Evolutionary conservation across 2,888 invertebrate species (phyloP).

Genomic region (Thymelicus acteon): DNA sequence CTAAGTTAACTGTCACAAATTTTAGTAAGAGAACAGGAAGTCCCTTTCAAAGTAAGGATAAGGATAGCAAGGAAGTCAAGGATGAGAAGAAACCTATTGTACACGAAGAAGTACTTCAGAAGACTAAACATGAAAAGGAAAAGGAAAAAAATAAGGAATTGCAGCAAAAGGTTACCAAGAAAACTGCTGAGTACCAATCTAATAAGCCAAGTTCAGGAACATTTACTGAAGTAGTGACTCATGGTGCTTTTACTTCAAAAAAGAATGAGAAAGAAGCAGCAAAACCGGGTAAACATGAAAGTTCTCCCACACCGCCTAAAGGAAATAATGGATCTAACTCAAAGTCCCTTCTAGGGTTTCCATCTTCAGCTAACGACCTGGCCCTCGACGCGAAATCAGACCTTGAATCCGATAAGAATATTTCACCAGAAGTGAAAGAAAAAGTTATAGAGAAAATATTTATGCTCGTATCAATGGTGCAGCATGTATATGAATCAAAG

Average conservation of each 20-base stretch:
- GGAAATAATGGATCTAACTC: slow-evolving; percentile 57
- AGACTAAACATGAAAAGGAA: slow-evolving; percentile 66
- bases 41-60: slow-evolving; percentile 58
- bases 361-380: slow-evolving; percentile 78
- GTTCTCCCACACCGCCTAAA: slow-evolving; percentile 46
- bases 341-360: slow-evolving; percentile 72
- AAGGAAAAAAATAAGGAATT: slow-evolving; percentile 74
- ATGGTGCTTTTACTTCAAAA: slow-evolving; percentile 75
- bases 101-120: slow-evolving; percentile 68
- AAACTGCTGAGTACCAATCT: slow-evolving; percentile 72
- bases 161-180: slow-evolving; percentile 71
- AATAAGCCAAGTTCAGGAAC: slow-evolving; percentile 74
- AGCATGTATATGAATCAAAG: slow-evolving; percentile 78
- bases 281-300: slow-evolving; percentile 54
- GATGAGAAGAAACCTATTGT: slow-evolving; percentile 51
- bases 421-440: slow-evolving; percentile 73
- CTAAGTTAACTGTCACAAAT: slow-evolving; percentile 71
- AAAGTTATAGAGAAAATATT: slow-evolving; percentile 77
- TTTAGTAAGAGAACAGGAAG: slow-evolving; percentile 65
- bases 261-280: slow-evolving; percentile 56
- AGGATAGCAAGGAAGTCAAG: slow-evolving; percentile 50
- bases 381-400: slow-evolving; percentile 78
- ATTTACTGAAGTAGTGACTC: slow-evolving; percentile 77
- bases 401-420: slow-evolving; percentile 75
- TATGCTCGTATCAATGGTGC: slow-evolving; percentile 75